Base-by-base conservation (phyloP, 23 tunicate species). In the Clavelina lepadiformis region DNA sequence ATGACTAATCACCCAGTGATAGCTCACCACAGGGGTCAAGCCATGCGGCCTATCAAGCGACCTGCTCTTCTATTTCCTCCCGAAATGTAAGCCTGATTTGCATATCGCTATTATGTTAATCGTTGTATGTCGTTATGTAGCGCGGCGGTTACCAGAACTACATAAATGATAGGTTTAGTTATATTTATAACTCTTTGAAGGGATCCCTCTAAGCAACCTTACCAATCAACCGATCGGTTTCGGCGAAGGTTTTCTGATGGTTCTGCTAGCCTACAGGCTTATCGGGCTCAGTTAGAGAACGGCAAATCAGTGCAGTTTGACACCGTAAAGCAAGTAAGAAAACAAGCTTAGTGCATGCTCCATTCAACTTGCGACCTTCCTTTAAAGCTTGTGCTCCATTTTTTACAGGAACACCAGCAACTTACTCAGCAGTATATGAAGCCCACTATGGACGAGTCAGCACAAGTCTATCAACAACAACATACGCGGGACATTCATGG, bases 241-340 rank as follows among this genome's bases (percentile, higher is more conserved):
- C 52, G 79, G 72, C 60, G 95, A 22, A 57, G 95, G 2, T 82
- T 81, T 26, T 86, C 95, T 28, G 95, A 86, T 58, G 95, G 95
- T 3, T 82, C 95, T 22, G 80, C 95, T 2, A 86, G 95, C 51
- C 38, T 86, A 35, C 79, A 67, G 24, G 82, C 83, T 3, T 86
- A 77, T 59, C 63, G 56, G 35, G 75, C 55, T 6, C 83, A 84
- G 56, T 51, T 78, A 38, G 85, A 86, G 50, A 67, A 67, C 18
- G 52, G 70, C 11, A 72, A 61, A 20, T 66, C 38, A 63, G 27
- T 57, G 11, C 83, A 76, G 31, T 55, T 76, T 23, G 85, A 86
- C 56, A 51, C 72, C 56, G 63, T 86, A 53, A 76, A 86, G 27
- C 95, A 86, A 38, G 95, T 86, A 47, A 23, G 56, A 13, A 49